Evolutionary conservation across 2,888 invertebrate genomes (phyloP), one percentile per base, ranked within the genome.

Genomic region (Drosophila engyochracea): DNA sequence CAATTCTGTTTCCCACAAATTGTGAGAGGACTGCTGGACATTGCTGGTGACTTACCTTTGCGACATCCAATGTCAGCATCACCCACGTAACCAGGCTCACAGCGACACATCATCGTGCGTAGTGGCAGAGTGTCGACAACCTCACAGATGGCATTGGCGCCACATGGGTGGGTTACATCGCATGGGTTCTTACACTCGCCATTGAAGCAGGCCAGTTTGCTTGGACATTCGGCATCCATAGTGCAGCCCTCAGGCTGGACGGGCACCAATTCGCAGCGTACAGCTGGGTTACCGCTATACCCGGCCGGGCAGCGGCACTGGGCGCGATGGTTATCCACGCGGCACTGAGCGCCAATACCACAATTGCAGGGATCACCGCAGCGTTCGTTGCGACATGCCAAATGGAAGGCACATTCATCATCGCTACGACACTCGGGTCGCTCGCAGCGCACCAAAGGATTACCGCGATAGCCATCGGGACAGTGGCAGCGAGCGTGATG

Each of bases 291-390:
- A 76, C 98, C 98, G 68, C 94, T 94, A 80, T 96, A 97, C 22
- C 97, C 97, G 53, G 97, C 95, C 47, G 97, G 97, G 92, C 98
- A 98, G 82, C 96, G 95, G 88, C 98, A 98, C 60, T 95, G 94
- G 1, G 97, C 95, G 65, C 94, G 94, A 92, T 98, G 98, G 79
- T 97, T 96, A 62, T 95, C 94, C 7, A 97, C 97, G 3, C 94
- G 95, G 88, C 98, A 98, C 71, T 96, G 94, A 2, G 98, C 97
- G 14, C 95, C 95, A 9, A 95, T 93, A n/a, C 97, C 97, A 91
- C 98, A 98, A 63, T 96, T 95, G 93, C 98, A 98, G 10, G 98
- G 98, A 94, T 97, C 96, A 88, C 95, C 95, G 90, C 98, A 98
- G 70, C 95, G 95, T 88, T 96, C 96, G 82, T 96, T 96, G 75